A percentile compares a stretch with the other conserved stretches of the same genome.
Conservation (phyloP, 2,797 vertebrate species). For the Mus caroli region DNA sequence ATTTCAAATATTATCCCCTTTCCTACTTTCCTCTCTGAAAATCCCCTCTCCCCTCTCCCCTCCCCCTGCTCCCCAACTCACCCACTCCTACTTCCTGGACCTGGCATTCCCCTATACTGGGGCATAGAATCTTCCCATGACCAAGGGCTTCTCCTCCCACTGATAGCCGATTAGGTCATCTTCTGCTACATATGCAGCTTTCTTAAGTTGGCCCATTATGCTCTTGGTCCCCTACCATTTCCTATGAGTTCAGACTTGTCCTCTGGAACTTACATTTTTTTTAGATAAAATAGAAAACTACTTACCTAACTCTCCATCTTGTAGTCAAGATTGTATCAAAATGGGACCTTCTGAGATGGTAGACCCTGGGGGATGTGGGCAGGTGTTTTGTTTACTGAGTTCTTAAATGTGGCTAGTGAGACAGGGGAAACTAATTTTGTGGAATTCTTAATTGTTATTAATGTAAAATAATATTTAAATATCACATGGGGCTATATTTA, state of each 20-base stretch:
- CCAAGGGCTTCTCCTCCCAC: too few relatives aligned
- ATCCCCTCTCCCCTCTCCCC: too few relatives aligned
- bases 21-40: too few relatives aligned
- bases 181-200: too few relatives aligned
- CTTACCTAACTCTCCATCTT: conserved; percentile 34
- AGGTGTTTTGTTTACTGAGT: not conserved
- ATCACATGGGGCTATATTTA: not conserved
- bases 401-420: not conserved
- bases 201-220: not conserved
- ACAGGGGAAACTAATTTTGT: not conserved
- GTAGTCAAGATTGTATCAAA: not conserved
- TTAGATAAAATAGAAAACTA: conserved; percentile 5
- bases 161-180: too few relatives aligned
- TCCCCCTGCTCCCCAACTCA: too few relatives aligned
- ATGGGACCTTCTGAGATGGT: not conserved
- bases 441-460: not conserved
- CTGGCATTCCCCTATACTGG: too few relatives aligned
- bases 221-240: not conserved
- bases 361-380: not conserved
- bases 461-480: conserved; percentile 7
- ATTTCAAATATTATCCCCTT: too few relatives aligned
- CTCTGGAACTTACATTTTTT: not conserved
- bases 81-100: too few relatives aligned
- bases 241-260: not conserved
- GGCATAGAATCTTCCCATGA: too few relatives aligned